These are phyloP conservation scores for Ifrita kowaldi DNA, from an alignment of 2,113 vertebrate genomes.

Conservation along the genomic window DNA sequence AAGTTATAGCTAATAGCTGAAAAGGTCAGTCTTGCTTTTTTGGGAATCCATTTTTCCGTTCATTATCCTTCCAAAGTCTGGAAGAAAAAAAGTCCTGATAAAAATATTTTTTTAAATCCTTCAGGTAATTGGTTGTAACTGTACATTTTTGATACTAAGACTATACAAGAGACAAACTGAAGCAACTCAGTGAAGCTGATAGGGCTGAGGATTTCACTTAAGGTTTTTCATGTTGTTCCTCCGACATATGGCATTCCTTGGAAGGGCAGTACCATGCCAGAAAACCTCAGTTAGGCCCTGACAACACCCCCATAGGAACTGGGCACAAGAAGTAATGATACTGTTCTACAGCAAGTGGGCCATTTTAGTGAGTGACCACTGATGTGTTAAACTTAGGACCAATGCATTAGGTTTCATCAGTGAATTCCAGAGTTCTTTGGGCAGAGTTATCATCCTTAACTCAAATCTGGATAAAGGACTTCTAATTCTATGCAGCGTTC, in stretches of 20 bases:
- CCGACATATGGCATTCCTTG: background rate
- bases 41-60: background rate
- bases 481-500: background rate
- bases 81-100: background rate
- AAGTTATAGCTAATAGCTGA: background rate
- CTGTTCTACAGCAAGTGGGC: background rate
- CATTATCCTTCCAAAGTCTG: background rate
- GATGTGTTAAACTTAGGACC: background rate
- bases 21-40: background rate
- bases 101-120: background rate
- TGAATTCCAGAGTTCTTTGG: background rate
- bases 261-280: background rate
- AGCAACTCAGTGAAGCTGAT: background rate
- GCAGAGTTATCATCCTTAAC: background rate
- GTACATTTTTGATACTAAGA: background rate
- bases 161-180: background rate
- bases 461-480: background rate
- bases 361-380: background rate
- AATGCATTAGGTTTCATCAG: background rate
- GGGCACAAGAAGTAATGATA: background rate
- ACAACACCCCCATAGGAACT: background rate
- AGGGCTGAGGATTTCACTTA: background rate
- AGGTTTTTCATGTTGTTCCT: background rate
- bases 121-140: background rate
- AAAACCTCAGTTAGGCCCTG: background rate